Evolutionary conservation across 1,140 invertebrate species (phyloP).

Genomic region (Nymphalis io): DNA sequence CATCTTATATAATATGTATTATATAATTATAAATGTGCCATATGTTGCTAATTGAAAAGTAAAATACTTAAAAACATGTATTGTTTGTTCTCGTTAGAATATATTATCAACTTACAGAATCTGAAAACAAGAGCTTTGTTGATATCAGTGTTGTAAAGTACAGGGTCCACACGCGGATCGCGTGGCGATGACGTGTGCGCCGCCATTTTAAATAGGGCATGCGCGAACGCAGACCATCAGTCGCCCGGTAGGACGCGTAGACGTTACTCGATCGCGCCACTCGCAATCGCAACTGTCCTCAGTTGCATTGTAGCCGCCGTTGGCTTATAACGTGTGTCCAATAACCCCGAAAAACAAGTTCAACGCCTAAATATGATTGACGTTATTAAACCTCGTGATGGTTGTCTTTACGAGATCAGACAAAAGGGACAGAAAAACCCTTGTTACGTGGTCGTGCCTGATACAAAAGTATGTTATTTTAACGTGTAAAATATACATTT

Average conservation of each 20-base stretch:
- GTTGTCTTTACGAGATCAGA: conserved; percentile 83
- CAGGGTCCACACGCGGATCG: conserved; percentile 66
- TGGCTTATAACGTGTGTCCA: conserved; percentile 44
- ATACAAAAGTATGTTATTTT: conserved; percentile 81
- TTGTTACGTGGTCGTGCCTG: conserved; percentile 84
- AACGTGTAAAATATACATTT: conserved; percentile 2
- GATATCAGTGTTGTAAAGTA: conserved; percentile 60
- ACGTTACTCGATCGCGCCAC: conserved; percentile 43
- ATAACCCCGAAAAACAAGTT: conserved; percentile 47
- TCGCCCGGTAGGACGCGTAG: conserved; percentile 67
- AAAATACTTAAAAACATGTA: too few species aligned
- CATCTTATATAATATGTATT: too few species aligned
- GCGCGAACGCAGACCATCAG: conserved; percentile 76
- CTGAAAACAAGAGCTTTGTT: conserved; percentile 46
- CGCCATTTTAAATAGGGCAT: conserved; percentile 75
- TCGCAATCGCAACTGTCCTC: conserved; percentile 31
- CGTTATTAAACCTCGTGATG: conserved; percentile 75
- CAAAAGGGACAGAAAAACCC: conserved; percentile 83
- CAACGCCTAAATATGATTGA: conserved; percentile 70
- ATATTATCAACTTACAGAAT: conserved; percentile 2
- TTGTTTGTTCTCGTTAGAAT: conserved; percentile 6
- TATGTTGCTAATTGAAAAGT: too few species aligned
- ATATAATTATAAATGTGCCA: too few species aligned
- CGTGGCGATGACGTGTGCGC: conserved; percentile 73
- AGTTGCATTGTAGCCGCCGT: conserved; percentile 49